Evolutionary conservation across 2,888 invertebrate species (phyloP).

Genomic region (Nymphalis polychloros): DNA sequence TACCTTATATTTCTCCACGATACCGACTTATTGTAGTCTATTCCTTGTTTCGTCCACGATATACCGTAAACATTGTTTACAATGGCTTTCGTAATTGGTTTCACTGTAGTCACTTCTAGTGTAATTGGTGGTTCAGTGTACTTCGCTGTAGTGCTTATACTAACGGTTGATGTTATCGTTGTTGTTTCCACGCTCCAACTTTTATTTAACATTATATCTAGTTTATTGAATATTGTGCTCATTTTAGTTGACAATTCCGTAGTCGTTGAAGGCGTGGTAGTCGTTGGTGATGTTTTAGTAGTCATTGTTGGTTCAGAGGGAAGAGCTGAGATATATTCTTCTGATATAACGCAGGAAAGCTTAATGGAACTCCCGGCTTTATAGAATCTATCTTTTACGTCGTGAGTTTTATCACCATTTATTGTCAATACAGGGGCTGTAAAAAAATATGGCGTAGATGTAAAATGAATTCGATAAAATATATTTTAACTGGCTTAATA

Average conservation of each 20-base stretch:
- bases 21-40: constrained; percentile 66
- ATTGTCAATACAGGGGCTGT: constrained; percentile 87
- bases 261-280: constrained; percentile 62
- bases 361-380: constrained; percentile 88
- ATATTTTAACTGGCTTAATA: constrained; percentile 17
- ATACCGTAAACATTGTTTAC: constrained; percentile 75
- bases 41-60: constrained; percentile 76
- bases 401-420: constrained; percentile 86
- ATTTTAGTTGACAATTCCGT: constrained; percentile 70
- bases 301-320: constrained; percentile 60
- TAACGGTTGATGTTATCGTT: constrained; percentile 71
- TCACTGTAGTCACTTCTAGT: constrained; percentile 53
- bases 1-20: constrained; percentile 76
- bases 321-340: constrained; percentile 61
- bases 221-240: constrained; percentile 75
- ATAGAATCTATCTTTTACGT: constrained; percentile 86
- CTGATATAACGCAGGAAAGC: constrained; percentile 83
- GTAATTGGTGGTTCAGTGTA: constrained; percentile 57
- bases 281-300: constrained; percentile 53
- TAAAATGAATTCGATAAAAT: constrained; percentile 23
- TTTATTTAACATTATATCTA: constrained; percentile 77
- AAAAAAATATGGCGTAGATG: constrained; percentile 43
- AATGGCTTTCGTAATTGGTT: constrained; percentile 56
- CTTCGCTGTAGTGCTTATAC: constrained; percentile 68
- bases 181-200: constrained; percentile 80